These are phyloP conservation scores for Prietella phreatophila DNA, from an alignment of 2,113 vertebrate species.

Conservation along the genomic window DNA sequence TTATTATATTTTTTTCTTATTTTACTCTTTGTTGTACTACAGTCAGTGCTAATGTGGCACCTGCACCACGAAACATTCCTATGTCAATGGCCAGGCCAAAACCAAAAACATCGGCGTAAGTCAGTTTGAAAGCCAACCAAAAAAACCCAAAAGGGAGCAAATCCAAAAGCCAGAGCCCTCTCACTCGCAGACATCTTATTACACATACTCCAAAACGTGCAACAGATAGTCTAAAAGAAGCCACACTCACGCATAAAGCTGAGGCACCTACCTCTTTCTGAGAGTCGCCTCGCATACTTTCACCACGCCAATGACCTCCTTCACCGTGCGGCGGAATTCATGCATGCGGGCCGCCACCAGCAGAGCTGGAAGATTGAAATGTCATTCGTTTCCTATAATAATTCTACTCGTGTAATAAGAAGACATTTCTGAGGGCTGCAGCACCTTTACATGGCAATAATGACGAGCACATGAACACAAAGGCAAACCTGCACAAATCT, in stretches of 20 bases:
- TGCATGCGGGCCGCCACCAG: conserved; percentile 98
- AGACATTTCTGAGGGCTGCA: neutral
- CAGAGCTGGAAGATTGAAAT: conserved; percentile 74
- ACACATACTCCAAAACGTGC: neutral
- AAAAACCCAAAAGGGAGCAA: neutral
- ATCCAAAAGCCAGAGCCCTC: too few species aligned
- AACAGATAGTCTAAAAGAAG: neutral
- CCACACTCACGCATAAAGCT: neutral
- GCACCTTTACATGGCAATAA: conserved; percentile 7
- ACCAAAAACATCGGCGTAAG: neutral
- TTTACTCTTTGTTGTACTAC: too few species aligned
- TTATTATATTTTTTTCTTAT: neutral
- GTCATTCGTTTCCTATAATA: conserved; percentile 11
- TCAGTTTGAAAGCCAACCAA: neutral
- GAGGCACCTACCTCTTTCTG: conserved; percentile 86
- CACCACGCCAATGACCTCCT: conserved; percentile 94
- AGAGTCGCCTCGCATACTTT: conserved; percentile 97
- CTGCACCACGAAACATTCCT: neutral
- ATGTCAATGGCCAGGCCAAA: neutral
- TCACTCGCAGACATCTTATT: neutral
- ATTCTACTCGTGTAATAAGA: neutral
- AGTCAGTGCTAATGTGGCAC: neutral
- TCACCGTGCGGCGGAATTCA: conserved; percentile 92
- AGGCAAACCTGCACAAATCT: conserved; percentile 19
- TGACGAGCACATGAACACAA: neutral